Evolutionary conservation across 2,888 invertebrate genomes (phyloP).

Genomic region (Osmoderma eremita): DNA sequence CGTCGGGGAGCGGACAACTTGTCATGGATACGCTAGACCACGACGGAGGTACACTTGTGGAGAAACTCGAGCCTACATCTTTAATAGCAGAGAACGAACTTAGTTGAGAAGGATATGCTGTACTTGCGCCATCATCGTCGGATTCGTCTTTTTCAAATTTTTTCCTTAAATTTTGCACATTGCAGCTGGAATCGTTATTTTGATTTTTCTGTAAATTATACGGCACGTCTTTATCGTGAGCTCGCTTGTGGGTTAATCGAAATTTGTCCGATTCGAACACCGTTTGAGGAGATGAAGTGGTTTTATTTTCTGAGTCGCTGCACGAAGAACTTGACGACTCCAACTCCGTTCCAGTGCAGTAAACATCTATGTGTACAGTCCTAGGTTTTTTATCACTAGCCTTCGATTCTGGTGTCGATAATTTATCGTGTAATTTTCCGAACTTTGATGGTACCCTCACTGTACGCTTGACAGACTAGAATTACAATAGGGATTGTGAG

Average conservation of each 20-base stretch:
- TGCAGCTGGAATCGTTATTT: constrained; percentile 43
- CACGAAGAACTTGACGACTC: constrained; percentile 57
- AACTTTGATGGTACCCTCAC: constrained; percentile 53
- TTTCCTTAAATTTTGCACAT: constrained; percentile 42
- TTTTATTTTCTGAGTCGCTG: constrained; percentile 60
- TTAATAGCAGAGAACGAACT: constrained; percentile 69
- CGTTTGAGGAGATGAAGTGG: constrained; percentile 71
- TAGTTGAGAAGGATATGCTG: constrained; percentile 71
- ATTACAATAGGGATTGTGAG: constrained; percentile 28
- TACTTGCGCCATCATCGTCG: constrained; percentile 66
- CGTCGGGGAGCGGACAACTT: constrained; percentile 64
- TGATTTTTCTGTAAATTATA: constrained; percentile 51
- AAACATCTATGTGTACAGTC: constrained; percentile 80
- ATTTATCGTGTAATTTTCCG: constrained; percentile 36
- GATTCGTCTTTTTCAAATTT: constrained; percentile 48
- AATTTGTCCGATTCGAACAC: constrained; percentile 73
- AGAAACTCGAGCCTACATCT: constrained; percentile 67
- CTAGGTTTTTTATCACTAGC: constrained; percentile 66
- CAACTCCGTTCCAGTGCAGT: constrained; percentile 74
- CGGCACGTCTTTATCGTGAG: constrained; percentile 64
- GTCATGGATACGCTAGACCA: constrained; percentile 66
- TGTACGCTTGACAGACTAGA: constrained; percentile 48
- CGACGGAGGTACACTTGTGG: constrained; percentile 63
- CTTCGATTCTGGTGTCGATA: constrained; percentile 50
- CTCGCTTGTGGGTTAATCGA: constrained; percentile 69